phyloP scores from a whole-genome alignment of 2,797 vertebrate genomes.

The Cyclura pinguis region DNA sequence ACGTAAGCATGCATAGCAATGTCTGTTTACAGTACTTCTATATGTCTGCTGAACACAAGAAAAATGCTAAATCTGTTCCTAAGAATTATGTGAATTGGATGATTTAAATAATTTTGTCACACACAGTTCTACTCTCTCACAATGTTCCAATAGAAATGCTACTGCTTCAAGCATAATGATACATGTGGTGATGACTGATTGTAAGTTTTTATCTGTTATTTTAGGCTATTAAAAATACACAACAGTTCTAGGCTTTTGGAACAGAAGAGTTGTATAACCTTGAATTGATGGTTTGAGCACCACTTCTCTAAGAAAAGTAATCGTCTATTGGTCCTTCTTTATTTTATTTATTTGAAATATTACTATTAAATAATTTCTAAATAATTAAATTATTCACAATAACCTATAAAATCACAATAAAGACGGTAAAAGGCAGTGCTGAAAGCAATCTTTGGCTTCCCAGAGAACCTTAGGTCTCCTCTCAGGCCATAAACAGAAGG shows the following conservation, averaged over 20 bases:
- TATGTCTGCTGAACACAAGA: slow-evolving; percentile 3
- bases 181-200: slow-evolving; percentile 1
- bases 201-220: not conserved
- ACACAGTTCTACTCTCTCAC: slow-evolving; percentile 15
- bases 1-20: not conserved
- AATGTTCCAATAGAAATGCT: slow-evolving; percentile 22
- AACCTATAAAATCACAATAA: not conserved
- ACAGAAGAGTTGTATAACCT: not conserved
- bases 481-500: not conserved
- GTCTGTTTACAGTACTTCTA: slow-evolving; percentile 1
- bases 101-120: slow-evolving; percentile 5
- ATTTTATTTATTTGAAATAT: not conserved
- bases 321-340: not conserved
- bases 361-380: too few relatives aligned
- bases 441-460: not conserved
- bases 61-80: not conserved
- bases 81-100: slow-evolving; percentile 1
- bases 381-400: not conserved
- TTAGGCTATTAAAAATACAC: not conserved
- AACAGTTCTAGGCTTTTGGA: not conserved
- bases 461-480: not conserved
- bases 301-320: not conserved
- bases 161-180: not conserved
- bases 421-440: not conserved
- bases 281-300: not conserved